phyloP scores from a whole-genome alignment of 2,113 vertebrate species.

The Grammomys dolichurus region DNA sequence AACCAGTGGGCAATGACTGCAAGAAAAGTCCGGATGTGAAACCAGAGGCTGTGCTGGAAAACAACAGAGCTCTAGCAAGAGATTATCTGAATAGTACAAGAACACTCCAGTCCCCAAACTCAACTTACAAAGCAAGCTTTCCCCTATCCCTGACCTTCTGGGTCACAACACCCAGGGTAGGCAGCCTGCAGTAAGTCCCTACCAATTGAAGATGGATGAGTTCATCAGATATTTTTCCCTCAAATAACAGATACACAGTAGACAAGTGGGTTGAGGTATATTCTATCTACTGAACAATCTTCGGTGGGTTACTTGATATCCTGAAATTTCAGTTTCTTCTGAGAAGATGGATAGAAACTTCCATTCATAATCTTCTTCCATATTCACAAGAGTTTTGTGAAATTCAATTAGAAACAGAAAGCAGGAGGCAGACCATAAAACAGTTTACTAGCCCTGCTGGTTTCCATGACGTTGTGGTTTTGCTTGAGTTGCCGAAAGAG shows the following conservation, averaged over 20 bases:
- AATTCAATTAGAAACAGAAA: not conserved
- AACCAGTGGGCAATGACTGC: not conserved
- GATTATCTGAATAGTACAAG: not conserved
- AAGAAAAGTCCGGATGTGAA: not conserved
- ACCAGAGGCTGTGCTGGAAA: not conserved
- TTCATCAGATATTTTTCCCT: conserved; percentile 14
- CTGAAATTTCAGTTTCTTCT: conserved; percentile 16
- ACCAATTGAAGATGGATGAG: conserved; percentile 35
- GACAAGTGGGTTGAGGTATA: not conserved
- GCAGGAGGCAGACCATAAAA: not conserved
- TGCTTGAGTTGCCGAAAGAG: not conserved
- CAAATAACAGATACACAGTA: not conserved
- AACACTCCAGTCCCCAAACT: conserved; percentile 16
- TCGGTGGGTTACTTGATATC: not conserved
- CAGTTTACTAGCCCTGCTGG: not conserved
- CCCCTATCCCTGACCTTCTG: conserved; percentile 31
- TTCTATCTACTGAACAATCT: not conserved
- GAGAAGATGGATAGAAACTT: not conserved
- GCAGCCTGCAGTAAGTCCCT: conserved; percentile 34
- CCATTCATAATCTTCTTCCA: not conserved
- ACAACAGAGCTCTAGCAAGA: not conserved
- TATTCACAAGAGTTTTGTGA: not conserved
- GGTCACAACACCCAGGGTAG: conserved; percentile 25
- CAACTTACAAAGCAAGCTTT: conserved; percentile 43
- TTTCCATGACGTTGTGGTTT: not conserved